Percentiles rank a stretch among this genome's conserved stretches.
phyloP scores from a whole-genome alignment of 2,113 vertebrate species.

The Larimichthys polyactis region DNA sequence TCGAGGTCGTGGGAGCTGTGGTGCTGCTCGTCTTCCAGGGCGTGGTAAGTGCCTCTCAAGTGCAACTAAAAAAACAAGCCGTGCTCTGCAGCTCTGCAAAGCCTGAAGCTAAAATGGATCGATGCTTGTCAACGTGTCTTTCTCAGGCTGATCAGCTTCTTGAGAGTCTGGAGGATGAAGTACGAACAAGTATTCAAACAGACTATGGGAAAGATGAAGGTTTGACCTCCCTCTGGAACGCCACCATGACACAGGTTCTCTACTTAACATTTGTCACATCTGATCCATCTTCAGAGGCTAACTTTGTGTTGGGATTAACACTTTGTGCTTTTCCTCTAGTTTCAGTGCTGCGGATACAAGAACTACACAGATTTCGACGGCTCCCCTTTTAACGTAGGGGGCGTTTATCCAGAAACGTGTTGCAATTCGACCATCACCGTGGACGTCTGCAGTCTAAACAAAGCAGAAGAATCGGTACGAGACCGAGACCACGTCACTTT shows the following conservation, averaged over 20 bases:
- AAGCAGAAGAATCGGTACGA: fast-evolving
- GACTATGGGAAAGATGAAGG: neutral
- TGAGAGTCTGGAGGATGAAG: neutral
- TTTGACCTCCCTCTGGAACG: constrained; percentile 76
- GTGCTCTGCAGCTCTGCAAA: neutral
- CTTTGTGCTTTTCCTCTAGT: constrained; percentile 53
- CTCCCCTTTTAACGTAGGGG: constrained; percentile 51
- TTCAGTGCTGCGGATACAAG: constrained; percentile 83
- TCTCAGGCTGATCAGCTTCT: constrained; percentile 74
- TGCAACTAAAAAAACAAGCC: neutral
- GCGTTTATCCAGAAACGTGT: constrained; percentile 60
- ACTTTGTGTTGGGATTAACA: neutral
- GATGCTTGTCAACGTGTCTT: neutral
- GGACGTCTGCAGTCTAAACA: fast-evolving
- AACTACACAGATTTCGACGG: constrained; percentile 79
- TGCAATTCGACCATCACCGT: constrained; percentile 4
- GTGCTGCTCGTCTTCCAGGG: constrained; percentile 79
- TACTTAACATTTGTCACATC: too few species aligned
- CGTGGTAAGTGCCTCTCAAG: constrained; percentile 75
- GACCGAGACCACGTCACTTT: neutral
- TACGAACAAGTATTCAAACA: constrained; percentile 25
- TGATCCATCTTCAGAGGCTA: too few species aligned
- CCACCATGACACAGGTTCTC: constrained; percentile 82
- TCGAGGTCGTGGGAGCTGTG: constrained; percentile 80
- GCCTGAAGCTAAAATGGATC: neutral